A percentile compares a stretch with the other conserved stretches of the same genome.
phyloP scores from a whole-genome alignment of 2,888 invertebrate genomes.

The Chydorus sphaericus region DNA sequence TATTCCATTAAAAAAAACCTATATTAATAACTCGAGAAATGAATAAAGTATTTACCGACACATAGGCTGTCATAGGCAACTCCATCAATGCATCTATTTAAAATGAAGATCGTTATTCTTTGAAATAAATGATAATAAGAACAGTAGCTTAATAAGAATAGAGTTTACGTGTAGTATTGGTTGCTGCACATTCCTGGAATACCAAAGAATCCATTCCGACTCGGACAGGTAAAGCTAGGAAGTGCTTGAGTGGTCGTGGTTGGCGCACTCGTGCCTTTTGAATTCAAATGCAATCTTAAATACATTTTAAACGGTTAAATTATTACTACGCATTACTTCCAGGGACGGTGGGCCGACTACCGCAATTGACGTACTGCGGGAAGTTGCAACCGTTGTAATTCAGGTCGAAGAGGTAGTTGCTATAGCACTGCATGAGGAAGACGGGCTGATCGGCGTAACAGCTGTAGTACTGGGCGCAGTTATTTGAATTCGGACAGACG shows the following conservation, averaged over 20 bases:
- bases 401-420: constrained; percentile 6
- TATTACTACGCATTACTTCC: neutral
- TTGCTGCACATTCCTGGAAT: no score
- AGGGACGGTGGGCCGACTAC: neutral
- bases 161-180: no score
- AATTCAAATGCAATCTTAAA: neutral
- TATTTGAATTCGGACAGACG: neutral
- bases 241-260: neutral
- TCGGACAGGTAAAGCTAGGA: neutral
- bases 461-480: constrained; percentile 1
- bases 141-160: no score
- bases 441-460: constrained; percentile 2
- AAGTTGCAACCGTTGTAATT: constrained; percentile 8
- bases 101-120: no score
- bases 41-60: no score
- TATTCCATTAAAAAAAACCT: neutral
- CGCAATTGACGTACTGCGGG: constrained; percentile 2
- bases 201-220: neutral
- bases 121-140: no score
- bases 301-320: neutral
- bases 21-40: no score
- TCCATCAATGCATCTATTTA: no score
- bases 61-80: neutral
- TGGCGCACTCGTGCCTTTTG: no score
- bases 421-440: neutral